Base-by-base conservation (phyloP, 1,140 invertebrate species). In the Hesperophylax magnus region DNA sequence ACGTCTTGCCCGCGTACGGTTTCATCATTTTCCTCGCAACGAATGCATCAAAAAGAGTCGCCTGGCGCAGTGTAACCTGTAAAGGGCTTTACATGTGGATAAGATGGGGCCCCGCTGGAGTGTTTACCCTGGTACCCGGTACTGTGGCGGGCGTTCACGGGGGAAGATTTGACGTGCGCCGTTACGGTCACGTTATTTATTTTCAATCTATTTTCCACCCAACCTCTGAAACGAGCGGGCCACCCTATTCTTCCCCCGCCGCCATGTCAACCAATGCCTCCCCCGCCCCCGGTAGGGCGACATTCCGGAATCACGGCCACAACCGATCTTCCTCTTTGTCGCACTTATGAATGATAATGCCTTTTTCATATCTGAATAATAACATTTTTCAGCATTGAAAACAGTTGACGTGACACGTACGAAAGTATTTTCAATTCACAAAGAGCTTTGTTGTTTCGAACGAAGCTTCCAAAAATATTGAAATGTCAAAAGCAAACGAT, bases 161-260 rank as follows among this genome's bases (percentile, higher is more conserved):
- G 53, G 53, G 52, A 9, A 53, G 47, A 22, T 47, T 39, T 71
- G 47, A 71, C 34, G 67, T n/a, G 47, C 47, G 67, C 27, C n/a
- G 18, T 27, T 22, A 53, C 71, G 71, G 71, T 56, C 71, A 56
- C n/a, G 53, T 58, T 75, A 75, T 75, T 75, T 75, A 75, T 75
- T 75, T 75, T 75, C 53, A 75, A 75, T 75, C 54, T 71, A 71
- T 53, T 71, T 71, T 71, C 20, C 9, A n/a, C 67, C 67, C 67
- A n/a, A 9, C 63, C 63, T 31, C 24, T 31, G 34, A 39, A 31
- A 67, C 63, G 17, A 31, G 24, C 63, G 9, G 34, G n/a, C 63
- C 9, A 47, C 39, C 39, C 39, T 47, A 34, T 34, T 8, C 11
- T 8, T 11, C 1, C 39, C 11, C 9, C 39, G n/a, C 56, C 54